phyloP scores from a whole-genome alignment of 1,140 invertebrate genomes.

The Megalopta genalis region DNA sequence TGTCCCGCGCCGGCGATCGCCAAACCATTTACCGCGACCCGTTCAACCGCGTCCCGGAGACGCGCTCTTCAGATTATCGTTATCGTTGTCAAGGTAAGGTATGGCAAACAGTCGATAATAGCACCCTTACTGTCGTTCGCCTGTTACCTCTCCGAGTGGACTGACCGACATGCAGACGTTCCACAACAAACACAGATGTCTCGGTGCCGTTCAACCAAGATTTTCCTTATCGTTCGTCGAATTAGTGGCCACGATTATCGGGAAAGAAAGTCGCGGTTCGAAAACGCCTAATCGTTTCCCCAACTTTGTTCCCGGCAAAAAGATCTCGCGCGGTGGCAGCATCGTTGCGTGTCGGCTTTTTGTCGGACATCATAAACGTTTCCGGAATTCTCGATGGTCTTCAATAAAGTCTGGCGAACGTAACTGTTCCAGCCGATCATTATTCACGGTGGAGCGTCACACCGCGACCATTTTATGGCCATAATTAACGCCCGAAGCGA shows the following conservation, averaged over 20 bases:
- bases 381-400: slow-evolving; percentile 8
- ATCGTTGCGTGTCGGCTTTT: slow-evolving; percentile 23
- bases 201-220: background rate
- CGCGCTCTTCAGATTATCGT: slow-evolving; percentile 34
- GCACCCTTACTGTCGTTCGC: slow-evolving; percentile 29
- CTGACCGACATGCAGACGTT: background rate
- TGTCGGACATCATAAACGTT: slow-evolving; percentile 1
- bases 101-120: slow-evolving; percentile 57
- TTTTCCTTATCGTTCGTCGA: slow-evolving; percentile 42
- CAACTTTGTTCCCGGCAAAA: slow-evolving; percentile 15
- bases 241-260: slow-evolving; percentile 31
- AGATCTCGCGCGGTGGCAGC: background rate
- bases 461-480: slow-evolving; percentile 13
- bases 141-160: background rate
- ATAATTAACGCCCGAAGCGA: slow-evolving; percentile 23
- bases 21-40: background rate
- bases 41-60: background rate
- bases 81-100: slow-evolving; percentile 45
- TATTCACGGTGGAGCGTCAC: slow-evolving; percentile 45
- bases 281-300: background rate
- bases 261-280: background rate
- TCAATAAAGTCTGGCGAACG: slow-evolving; percentile 25
- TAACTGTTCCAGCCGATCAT: slow-evolving; percentile 30
- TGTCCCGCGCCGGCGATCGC: background rate
- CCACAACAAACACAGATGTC: slow-evolving; percentile 49